Evolutionary conservation across 2,888 invertebrate species (phyloP).

Genomic region (Meteorus colon): DNA sequence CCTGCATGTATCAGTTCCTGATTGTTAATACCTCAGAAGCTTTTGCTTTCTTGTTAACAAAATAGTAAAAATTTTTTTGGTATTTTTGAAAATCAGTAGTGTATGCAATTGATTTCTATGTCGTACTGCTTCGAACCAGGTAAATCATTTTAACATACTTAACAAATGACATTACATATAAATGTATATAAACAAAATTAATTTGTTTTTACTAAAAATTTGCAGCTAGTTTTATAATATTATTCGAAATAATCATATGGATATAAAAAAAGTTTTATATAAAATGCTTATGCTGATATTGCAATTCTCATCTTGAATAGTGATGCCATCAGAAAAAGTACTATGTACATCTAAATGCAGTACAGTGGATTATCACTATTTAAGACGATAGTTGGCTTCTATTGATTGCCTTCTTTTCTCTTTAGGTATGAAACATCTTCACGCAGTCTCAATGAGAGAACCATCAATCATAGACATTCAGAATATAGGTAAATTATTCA

Average conservation of each 20-base stretch:
- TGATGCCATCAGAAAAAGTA: neutral
- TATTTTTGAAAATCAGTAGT: neutral
- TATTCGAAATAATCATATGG: neutral
- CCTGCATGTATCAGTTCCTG: neutral
- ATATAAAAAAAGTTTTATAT: neutral
- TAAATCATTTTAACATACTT: neutral
- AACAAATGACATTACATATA: neutral
- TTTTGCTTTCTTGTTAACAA: neutral
- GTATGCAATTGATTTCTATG: slow-evolving; percentile 1
- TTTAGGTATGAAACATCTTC: slow-evolving; percentile 12
- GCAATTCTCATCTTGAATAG: neutral
- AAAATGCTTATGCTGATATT: neutral
- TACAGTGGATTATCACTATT: neutral
- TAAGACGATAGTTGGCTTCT: neutral
- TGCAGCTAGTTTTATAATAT: neutral
- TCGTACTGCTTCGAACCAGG: neutral
- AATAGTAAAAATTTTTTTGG: neutral
- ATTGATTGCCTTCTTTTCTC: neutral
- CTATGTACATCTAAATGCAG: too few relatives aligned
- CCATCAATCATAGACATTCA: neutral
- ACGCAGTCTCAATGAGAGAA: neutral
- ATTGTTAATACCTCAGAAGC: neutral
- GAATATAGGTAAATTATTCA: slow-evolving; percentile 10
- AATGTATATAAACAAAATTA: neutral
- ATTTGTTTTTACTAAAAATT: neutral